phyloP scores from a whole-genome alignment of 2,113 vertebrate species.

The Numenius arquata region DNA sequence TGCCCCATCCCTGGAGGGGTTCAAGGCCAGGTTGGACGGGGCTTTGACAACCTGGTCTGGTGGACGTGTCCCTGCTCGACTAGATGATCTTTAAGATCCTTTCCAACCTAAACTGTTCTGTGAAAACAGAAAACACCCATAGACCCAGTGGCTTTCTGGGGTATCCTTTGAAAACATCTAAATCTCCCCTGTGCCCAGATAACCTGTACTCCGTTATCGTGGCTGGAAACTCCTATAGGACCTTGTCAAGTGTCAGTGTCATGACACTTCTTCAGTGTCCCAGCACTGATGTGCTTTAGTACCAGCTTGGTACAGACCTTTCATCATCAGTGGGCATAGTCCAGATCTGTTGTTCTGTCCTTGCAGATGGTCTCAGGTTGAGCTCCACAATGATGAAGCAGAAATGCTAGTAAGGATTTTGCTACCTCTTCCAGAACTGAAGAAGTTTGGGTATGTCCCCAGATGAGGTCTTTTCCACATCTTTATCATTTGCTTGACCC shows the following conservation, averaged over 20 bases:
- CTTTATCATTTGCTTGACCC: background rate
- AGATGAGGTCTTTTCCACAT: background rate
- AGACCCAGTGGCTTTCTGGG: background rate
- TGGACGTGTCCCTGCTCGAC: too few species aligned
- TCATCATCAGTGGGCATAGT: background rate
- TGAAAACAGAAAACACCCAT: background rate
- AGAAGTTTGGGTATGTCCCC: constrained; percentile 56
- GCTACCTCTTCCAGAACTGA: constrained; percentile 43
- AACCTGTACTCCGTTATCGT: fast-evolving
- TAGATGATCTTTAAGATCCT: too few species aligned
- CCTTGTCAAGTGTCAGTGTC: background rate
- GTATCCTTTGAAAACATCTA: background rate
- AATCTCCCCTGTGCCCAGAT: background rate
- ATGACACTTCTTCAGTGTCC: background rate
- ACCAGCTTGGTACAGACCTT: background rate
- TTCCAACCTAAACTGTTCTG: too few species aligned
- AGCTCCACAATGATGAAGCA: constrained; percentile 10
- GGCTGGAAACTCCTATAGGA: background rate
- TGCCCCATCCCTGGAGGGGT: too few species aligned
- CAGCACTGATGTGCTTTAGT: background rate
- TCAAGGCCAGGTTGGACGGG: too few species aligned
- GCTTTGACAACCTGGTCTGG: too few species aligned
- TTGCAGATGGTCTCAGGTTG: constrained; percentile 67
- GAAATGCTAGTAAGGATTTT: constrained; percentile 28
- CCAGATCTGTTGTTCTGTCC: background rate